These are phyloP conservation scores for Mormyrus hasselquistii DNA, from an alignment of 2,797 vertebrate genomes.

Conservation along the genomic window DNA sequence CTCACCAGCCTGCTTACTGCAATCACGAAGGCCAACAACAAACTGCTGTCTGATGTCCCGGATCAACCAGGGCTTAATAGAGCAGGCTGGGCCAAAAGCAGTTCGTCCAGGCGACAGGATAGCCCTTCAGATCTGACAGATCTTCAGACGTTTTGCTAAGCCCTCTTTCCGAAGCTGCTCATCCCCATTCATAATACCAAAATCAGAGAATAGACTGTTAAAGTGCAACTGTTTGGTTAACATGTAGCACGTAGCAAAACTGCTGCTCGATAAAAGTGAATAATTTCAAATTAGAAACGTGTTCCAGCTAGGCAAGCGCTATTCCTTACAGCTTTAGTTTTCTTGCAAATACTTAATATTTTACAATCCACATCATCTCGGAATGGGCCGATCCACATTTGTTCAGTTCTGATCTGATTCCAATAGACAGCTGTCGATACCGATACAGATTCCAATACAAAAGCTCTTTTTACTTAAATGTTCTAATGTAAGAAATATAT, in stretches of 20 bases:
- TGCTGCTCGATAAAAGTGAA: too few species aligned
- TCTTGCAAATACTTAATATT: not conserved
- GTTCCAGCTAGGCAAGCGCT: too few species aligned
- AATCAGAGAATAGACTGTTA: not conserved
- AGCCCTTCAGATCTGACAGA: not conserved
- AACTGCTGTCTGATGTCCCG: not conserved
- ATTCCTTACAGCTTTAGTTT: not conserved
- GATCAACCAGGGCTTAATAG: not conserved
- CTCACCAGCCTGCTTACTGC: not conserved
- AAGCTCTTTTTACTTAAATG: not conserved
- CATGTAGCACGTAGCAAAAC: too few species aligned
- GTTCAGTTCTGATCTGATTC: not conserved
- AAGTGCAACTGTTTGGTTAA: too few species aligned
- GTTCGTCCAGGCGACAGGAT: not conserved
- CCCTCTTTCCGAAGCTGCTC: not conserved
- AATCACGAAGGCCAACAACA: not conserved
- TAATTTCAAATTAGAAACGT: not conserved
- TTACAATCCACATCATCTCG: not conserved
- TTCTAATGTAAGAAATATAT: not conserved
- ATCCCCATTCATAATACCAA: not conserved
- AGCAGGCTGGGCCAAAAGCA: not conserved
- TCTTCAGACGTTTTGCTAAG: not conserved
- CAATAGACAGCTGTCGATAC: not conserved
- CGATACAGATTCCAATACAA: not conserved
- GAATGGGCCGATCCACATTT: not conserved